phyloP scores from a whole-genome alignment of 2,888 invertebrate species.

The Trilocha varians region DNA sequence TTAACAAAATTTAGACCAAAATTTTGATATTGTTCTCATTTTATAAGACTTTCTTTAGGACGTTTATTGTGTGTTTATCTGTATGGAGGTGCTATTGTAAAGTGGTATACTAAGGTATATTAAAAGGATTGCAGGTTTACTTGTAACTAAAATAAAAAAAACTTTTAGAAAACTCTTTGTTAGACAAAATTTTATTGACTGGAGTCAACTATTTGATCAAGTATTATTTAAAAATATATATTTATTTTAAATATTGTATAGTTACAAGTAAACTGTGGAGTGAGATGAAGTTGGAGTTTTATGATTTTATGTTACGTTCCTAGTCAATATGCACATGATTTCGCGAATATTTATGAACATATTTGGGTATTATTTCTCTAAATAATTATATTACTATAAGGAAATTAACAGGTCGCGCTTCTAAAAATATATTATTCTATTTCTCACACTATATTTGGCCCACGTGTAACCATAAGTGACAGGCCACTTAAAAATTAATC shows the following conservation, averaged over 20 bases:
- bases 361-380: constrained; percentile 2
- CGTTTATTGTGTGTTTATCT: constrained; percentile 27
- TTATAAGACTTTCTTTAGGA: not conserved
- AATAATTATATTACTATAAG: not conserved
- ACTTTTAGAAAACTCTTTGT: constrained; percentile 1
- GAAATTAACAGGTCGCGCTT: not conserved
- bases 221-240: not conserved
- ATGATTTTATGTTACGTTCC: constrained; percentile 57
- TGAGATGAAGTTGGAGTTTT: constrained; percentile 42
- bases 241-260: not conserved
- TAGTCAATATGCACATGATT: constrained; percentile 24
- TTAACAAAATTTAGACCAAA: not conserved
- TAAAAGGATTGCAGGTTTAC: constrained; percentile 35
- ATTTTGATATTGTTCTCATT: not conserved
- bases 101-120: constrained; percentile 51
- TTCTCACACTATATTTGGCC: no score
- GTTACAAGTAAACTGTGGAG: constrained; percentile 32
- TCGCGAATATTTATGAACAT: constrained; percentile 19
- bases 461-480: no score
- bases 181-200: constrained; percentile 5
- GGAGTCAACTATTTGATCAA: constrained; percentile 7
- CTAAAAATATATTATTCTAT: not conserved
- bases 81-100: constrained; percentile 62
- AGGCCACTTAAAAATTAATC: no score
- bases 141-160: constrained; percentile 20